Conservation (phyloP, 2,797 vertebrate genomes). For the Rhyacichthys aspro region DNA sequence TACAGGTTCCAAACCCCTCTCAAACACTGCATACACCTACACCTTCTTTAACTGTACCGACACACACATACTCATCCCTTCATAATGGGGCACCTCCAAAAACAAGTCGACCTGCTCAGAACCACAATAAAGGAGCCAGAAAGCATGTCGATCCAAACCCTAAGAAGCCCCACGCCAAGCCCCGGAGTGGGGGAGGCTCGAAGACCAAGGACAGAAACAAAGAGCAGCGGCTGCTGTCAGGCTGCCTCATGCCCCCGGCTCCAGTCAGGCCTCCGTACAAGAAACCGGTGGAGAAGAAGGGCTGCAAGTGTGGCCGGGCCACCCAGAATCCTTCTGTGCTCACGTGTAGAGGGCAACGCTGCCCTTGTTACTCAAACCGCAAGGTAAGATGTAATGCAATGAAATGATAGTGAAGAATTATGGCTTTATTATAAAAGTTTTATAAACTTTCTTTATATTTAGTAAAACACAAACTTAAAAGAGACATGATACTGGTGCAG, state of each 20-base stretch:
- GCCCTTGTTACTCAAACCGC: constrained; percentile 99
- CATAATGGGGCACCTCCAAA: constrained; percentile 91
- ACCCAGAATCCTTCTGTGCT: constrained; percentile 99
- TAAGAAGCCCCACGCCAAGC: constrained; percentile 95
- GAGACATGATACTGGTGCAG: background rate
- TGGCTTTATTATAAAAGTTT: background rate
- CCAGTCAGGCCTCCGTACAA: constrained; percentile 96
- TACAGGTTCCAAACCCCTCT: constrained; percentile 81
- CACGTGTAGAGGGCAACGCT: constrained; percentile 98
- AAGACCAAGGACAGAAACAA: constrained; percentile 87
- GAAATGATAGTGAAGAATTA: background rate
- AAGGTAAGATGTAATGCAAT: constrained; percentile 76
- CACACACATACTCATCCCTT: constrained; percentile 79
- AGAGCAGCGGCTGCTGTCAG: constrained; percentile 69
- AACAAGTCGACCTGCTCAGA: constrained; percentile 88
- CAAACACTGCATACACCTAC: constrained; percentile 76
- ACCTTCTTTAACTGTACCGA: constrained; percentile 73
- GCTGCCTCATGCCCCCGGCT: constrained; percentile 88
- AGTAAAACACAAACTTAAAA: too few relatives aligned
- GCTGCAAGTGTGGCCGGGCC: constrained; percentile 98
- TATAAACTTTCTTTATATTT: too few relatives aligned
- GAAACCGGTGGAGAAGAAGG: constrained; percentile 98
- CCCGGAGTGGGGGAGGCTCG: constrained; percentile 82
- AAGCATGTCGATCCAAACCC: constrained; percentile 88
- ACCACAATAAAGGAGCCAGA: constrained; percentile 90